Base-by-base conservation (phyloP, 2,888 invertebrate genomes). In the Anoplius nigerrimus region DNA sequence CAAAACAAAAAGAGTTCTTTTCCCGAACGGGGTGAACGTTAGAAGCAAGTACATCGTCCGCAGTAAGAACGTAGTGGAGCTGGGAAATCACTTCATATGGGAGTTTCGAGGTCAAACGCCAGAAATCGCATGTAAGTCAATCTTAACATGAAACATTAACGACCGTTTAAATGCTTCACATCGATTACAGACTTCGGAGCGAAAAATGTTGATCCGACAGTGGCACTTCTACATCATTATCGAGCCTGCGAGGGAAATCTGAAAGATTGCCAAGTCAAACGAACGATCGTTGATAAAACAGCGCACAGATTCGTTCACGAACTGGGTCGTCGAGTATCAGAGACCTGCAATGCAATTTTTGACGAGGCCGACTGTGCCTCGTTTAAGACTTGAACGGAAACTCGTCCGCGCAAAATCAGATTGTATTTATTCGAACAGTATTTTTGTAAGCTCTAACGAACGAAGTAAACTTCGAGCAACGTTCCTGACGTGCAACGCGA, bases 21-120 rank as follows among this genome's bases (percentile, higher is more conserved):
- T 6, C 4, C 48, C 48, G 8, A 48, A 48, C 48, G 48, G 1
- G n/a, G 16, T 16, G 6, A 13, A 6, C 4, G 8, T n/a, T 18
- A 48, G 48, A 8, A 48, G 48, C 48, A 48, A 48, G 16, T 48
- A 48, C 48, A 48, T 48, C 16, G 48, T 18, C 13, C n/a, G 48
- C 5, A 4, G 16, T 48, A 48, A 18, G 8, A 16, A 48, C 18
- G 48, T 48, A 6, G 48, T 11, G n/a, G 48, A 48, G n/a, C n/a
- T 48, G 18, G 48, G 48, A 3, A 48, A 48, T 48, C 48, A 48
- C 18, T 1, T 5, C 6, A 8, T 48, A 16, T 48, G 48, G 48
- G 16, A 48, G 18, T 48, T 11, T 13, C 48, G 48, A 4, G 48
- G 16, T 16, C 34, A 34, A 34, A 34, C 34, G 11, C 34, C 34